Percentiles rank a stretch among this genome's conserved stretches.
Evolutionary conservation across 2,113 vertebrate genomes (phyloP).

Genomic region (Phoenicopterus ruber): DNA sequence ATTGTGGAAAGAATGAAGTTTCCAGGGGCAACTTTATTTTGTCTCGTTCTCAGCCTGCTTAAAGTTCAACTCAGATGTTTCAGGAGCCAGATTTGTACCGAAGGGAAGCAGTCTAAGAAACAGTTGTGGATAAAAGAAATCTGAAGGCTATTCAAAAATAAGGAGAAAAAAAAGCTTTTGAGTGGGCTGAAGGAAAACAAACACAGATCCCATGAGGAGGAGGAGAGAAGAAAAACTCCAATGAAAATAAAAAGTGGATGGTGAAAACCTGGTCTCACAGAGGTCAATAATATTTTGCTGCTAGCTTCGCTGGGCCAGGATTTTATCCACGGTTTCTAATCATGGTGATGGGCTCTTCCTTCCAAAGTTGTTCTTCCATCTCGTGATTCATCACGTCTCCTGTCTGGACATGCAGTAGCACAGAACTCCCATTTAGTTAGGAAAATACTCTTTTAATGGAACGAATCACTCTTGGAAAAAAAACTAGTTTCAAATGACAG

Average conservation of each 20-base stretch:
- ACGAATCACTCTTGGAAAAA: not conserved
- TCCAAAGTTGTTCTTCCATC: not conserved
- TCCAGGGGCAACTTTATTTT: slow-evolving; percentile 47
- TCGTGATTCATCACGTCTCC: not conserved
- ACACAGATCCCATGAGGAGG: not conserved
- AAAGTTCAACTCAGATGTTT: slow-evolving; percentile 19
- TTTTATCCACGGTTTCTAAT: not conserved
- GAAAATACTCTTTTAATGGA: slow-evolving; percentile 31
- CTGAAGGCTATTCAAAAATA: slow-evolving; percentile 11
- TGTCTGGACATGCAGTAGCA: not conserved
- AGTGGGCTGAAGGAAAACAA: slow-evolving; percentile 38
- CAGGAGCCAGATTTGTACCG: not conserved
- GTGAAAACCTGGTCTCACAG: not conserved
- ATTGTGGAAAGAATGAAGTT: slow-evolving; percentile 51
- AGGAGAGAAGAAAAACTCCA: slow-evolving; percentile 23
- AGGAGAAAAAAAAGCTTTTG: not conserved
- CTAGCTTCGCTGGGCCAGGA: not conserved
- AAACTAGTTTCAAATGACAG: not conserved
- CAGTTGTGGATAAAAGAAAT: slow-evolving; percentile 21
- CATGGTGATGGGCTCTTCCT: not conserved
- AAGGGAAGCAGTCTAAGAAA: slow-evolving; percentile 30
- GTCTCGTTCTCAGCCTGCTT: not conserved
- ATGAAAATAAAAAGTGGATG: not conserved
- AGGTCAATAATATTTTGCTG: not conserved
- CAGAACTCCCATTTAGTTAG: not conserved